Evolutionary conservation across 2,888 invertebrate species (phyloP), one percentile per base, ranked within the genome.

Genomic region (Tethea ocularis): DNA sequence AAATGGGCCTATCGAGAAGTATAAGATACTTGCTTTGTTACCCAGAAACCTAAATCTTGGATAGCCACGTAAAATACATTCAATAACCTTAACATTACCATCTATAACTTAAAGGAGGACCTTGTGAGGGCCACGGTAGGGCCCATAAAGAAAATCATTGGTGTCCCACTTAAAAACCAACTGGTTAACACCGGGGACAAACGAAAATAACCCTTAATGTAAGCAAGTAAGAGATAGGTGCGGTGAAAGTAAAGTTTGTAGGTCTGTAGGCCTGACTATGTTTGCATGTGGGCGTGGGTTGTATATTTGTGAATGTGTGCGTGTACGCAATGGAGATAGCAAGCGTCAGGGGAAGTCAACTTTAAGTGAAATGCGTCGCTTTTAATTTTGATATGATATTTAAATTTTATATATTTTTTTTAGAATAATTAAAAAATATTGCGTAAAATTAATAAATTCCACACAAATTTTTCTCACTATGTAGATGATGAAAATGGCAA

Each of bases 241-340:
- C 67, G 78, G 82, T 81, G 88, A 87, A 88, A 86, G 87, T 81
- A 76, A 62, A 63, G 82, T 88, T 90, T 87, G 89, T 92, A 90
- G 92, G 92, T 92, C 92, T 92, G 84, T 91, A 91, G 92, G 92
- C 90, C 89, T 89, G 82, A 63, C 73, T 61, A 59, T 62, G 68
- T 66, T 68, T 68, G 72, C 63, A 63, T 79, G 88, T 83, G 84
- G 79, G 90, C 69, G 86, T 79, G 76, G 65, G 74, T 63, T 73
- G 75, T 68, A 68, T 68, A 67, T 62, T 65, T 58, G 64, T 76
- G 73, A 69, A 59, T 56, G 86, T 86, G 87, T 89, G 90, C 86
- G 89, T 85, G 80, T 78, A 86, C 89, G 89, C 91, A 88, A 77
- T 80, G 88, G 91, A 91, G 92, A 92, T 90, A 91, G 92, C 86